Percentiles rank a stretch among this genome's conserved stretches.
Evolutionary conservation across 2,888 invertebrate genomes (phyloP).

Genomic region (Sericinus montela): DNA sequence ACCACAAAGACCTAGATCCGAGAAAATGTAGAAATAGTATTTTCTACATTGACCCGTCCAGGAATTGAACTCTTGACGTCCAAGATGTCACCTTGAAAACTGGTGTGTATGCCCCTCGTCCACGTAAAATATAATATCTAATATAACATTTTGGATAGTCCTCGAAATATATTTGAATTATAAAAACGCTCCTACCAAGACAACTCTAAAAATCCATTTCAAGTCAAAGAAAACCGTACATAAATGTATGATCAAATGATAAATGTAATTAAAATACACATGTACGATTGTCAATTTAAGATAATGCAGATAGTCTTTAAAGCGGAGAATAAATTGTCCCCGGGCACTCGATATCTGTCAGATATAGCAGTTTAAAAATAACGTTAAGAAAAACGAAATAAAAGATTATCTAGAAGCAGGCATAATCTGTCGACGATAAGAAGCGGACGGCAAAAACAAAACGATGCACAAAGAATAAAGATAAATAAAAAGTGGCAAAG

Average conservation of each 20-base stretch:
- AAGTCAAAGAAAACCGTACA: not conserved
- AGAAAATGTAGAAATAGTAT: no score
- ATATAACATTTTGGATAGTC: no score
- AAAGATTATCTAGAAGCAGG: constrained; percentile 22
- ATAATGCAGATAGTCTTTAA: constrained; percentile 3
- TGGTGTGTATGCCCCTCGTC: no score
- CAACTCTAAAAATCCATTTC: no score
- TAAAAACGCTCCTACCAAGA: no score
- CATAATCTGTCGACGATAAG: constrained; percentile 23
- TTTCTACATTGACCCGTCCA: no score
- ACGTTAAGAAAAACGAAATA: constrained; percentile 8
- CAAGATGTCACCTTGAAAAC: no score
- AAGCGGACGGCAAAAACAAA: constrained; percentile 20
- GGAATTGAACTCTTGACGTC: no score
- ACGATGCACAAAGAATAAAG: constrained; percentile 19
- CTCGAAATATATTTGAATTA: no score
- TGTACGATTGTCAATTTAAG: constrained; percentile 5
- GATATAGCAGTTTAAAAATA: constrained; percentile 20
- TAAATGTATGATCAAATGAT: constrained; percentile 1
- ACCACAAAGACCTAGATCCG: no score
- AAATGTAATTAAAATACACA: constrained; percentile 16
- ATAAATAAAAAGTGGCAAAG: constrained; percentile 18
- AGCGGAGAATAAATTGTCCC: constrained; percentile 17
- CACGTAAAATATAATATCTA: no score
- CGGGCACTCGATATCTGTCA: constrained; percentile 19